Evolutionary conservation across 2,888 invertebrate species (phyloP).

Genomic region (Drosophila subquinaria): DNA sequence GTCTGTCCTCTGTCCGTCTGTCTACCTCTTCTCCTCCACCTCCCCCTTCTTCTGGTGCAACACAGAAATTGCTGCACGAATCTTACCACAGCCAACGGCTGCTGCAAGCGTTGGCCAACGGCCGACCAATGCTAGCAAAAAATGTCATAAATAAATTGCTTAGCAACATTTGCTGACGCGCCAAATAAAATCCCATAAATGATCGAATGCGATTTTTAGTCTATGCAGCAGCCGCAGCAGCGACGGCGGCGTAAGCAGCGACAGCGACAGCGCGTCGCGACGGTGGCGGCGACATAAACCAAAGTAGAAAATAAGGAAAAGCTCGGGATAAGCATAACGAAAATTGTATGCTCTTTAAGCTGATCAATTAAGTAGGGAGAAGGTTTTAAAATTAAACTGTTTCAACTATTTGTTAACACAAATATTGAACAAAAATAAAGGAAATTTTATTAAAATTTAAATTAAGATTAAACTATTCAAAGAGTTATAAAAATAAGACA

Average conservation of each 20-base stretch:
- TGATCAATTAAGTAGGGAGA: background rate
- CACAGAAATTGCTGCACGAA: constrained; percentile 80
- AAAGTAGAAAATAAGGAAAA: constrained; percentile 57
- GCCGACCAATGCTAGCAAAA: constrained; percentile 58
- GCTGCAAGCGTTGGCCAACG: constrained; percentile 22
- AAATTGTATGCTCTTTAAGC: constrained; percentile 35
- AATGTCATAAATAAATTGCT: constrained; percentile 82
- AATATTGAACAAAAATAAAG: too few relatives aligned
- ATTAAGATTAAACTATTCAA: too few relatives aligned
- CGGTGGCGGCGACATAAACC: constrained; percentile 65
- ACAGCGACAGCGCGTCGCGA: constrained; percentile 47
- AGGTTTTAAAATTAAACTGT: background rate
- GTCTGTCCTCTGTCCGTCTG: constrained; percentile 31
- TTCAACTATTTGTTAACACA: too few relatives aligned
- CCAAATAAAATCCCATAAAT: constrained; percentile 85
- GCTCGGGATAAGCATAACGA: background rate
- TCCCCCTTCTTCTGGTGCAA: background rate
- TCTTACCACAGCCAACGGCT: constrained; percentile 54
- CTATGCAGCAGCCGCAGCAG: constrained; percentile 61
- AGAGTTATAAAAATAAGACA: too few relatives aligned
- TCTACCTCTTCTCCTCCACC: background rate
- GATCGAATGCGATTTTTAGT: constrained; percentile 83
- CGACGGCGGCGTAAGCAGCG: background rate
- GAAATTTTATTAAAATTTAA: too few relatives aligned
- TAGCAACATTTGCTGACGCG: constrained; percentile 82